Conservation (phyloP, 2,888 invertebrate species). For the Belgica antarctica region DNA sequence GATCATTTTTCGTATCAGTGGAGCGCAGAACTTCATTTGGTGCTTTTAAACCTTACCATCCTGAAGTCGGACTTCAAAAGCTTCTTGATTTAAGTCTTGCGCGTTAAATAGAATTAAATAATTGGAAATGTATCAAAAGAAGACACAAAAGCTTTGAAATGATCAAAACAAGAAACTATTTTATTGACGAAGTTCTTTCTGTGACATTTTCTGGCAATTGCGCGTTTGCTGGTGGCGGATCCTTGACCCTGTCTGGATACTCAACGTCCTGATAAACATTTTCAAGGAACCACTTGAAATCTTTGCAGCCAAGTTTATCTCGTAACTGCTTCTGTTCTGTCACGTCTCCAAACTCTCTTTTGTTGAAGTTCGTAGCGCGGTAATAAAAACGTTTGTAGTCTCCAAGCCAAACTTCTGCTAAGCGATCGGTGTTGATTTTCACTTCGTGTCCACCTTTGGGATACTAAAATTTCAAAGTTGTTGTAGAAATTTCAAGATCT, state of each 20-base stretch:
- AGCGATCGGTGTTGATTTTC: conserved; percentile 73
- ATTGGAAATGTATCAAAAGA: too few relatives aligned
- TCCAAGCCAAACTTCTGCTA: conserved; percentile 81
- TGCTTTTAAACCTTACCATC: too few relatives aligned
- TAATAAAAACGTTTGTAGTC: conserved; percentile 81
- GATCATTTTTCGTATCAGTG: too few relatives aligned
- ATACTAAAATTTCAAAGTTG: conserved; percentile 29
- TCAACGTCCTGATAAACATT: conserved; percentile 72
- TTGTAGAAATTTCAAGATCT: background rate
- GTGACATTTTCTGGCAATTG: background rate
- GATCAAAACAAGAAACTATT: too few relatives aligned
- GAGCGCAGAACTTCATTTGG: too few relatives aligned
- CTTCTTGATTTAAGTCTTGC: too few relatives aligned
- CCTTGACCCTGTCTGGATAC: background rate
- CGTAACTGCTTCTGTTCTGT: conserved; percentile 65
- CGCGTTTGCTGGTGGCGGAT: conserved; percentile 20
- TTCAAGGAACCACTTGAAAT: conserved; percentile 81
- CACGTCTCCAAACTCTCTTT: conserved; percentile 79
- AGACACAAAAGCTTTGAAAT: too few relatives aligned
- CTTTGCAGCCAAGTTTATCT: conserved; percentile 69
- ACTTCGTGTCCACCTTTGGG: conserved; percentile 66
- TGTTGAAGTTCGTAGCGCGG: conserved; percentile 61
- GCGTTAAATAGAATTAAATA: too few relatives aligned
- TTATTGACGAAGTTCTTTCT: too few relatives aligned
- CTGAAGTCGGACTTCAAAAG: too few relatives aligned